Evolutionary conservation across 64 coral and sea anemone genomes (phyloP).

Genomic region (Montipora foliosa): DNA sequence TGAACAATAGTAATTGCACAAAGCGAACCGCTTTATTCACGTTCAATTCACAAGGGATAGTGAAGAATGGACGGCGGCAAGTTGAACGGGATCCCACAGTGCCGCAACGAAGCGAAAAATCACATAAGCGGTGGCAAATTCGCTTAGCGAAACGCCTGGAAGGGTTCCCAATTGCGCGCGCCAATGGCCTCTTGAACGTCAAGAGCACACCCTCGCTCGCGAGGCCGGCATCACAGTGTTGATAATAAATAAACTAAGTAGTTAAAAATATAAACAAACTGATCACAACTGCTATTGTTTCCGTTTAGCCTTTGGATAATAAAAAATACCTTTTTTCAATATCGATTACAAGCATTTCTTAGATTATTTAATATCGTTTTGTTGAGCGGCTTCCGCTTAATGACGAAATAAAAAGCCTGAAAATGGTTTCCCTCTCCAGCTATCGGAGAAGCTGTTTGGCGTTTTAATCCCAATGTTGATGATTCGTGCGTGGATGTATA

Average conservation of each 20-base stretch:
- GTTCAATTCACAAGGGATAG: slow-evolving; percentile 34
- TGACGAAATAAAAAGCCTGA: not conserved
- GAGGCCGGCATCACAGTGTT: not conserved
- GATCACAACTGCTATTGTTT: slow-evolving; percentile 27
- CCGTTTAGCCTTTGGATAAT: slow-evolving; percentile 1
- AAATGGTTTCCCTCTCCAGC: not conserved
- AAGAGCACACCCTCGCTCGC: not conserved
- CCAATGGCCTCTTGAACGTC: not conserved
- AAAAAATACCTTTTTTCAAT: slow-evolving; percentile 38
- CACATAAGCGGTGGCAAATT: not conserved
- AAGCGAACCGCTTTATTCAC: slow-evolving; percentile 26
- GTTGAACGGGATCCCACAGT: not conserved
- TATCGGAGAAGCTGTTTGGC: not conserved
- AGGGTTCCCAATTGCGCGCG: not conserved
- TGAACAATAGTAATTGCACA: slow-evolving; percentile 45
- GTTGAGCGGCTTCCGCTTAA: not conserved
- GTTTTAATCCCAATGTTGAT: not conserved
- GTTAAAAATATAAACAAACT: slow-evolving; percentile 60
- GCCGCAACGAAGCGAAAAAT: not conserved
- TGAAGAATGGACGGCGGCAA: not conserved
- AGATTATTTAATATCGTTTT: slow-evolving; percentile 40
- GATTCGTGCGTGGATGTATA: slow-evolving; percentile 6
- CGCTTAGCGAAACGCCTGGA: not conserved
- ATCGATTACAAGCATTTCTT: slow-evolving; percentile 56
- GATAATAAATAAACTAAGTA: slow-evolving; percentile 34